These are phyloP conservation scores for Sesamia inferens DNA, from an alignment of 2,888 invertebrate species.

Conservation along the genomic window DNA sequence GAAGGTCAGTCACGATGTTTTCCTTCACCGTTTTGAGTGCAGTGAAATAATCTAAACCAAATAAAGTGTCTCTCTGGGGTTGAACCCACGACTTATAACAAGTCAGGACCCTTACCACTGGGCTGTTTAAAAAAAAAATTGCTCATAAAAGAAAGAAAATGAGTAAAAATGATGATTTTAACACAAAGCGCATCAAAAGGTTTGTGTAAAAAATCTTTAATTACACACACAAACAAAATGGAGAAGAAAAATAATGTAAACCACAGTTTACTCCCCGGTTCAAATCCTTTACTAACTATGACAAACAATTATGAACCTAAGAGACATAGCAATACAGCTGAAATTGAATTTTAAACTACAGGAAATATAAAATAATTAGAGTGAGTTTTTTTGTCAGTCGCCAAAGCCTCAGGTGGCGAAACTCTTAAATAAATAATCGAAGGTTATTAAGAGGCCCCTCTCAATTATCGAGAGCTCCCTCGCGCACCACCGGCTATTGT, in stretches of 20 bases:
- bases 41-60: neutral
- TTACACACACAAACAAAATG: conserved; percentile 39
- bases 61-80: neutral
- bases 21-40: neutral
- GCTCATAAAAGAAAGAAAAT: neutral
- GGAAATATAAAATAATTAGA: conserved; percentile 74
- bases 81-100: too few species aligned
- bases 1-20: neutral
- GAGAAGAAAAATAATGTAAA: conserved; percentile 61
- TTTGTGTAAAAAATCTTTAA: conserved; percentile 31
- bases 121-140: neutral
- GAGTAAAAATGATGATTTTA: conserved; percentile 3
- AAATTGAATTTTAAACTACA: conserved; percentile 42
- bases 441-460: conserved; percentile 82
- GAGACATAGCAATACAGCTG: conserved; percentile 42
- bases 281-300: conserved; percentile 57
- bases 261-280: conserved; percentile 65
- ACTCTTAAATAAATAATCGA: conserved; percentile 87
- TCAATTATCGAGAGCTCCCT: conserved; percentile 79
- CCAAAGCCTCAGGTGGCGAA: conserved; percentile 84
- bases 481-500: conserved; percentile 62
- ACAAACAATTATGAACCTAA: conserved; percentile 58
- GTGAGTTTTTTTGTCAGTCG: conserved; percentile 74
- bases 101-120: neutral
- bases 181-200: conserved; percentile 14